Evolutionary conservation across 2,113 vertebrate genomes (phyloP), one percentile per base, ranked within the genome.

Genomic region (Charadrius vociferus): DNA sequence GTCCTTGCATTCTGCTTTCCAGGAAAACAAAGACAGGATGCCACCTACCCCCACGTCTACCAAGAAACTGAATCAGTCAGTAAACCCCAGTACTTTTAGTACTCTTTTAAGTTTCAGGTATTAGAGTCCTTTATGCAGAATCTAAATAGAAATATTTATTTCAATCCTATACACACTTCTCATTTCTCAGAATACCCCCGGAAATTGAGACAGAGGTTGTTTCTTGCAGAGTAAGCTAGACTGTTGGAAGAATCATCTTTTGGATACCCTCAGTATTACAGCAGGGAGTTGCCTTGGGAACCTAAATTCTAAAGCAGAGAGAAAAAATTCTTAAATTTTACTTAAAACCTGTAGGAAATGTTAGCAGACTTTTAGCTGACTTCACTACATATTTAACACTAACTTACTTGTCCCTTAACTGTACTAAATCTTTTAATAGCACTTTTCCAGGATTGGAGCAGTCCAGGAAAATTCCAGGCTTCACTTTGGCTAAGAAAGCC

Each of bases 381-480:
- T 84, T 89, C 85, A 73, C 29, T 78, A 43, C 30, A 19, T 84
- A 78, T 88, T 74, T 70, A 84, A 73, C 43, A 36, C 23, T 56
- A 94, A 78, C 50, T 86, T 80, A 63, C 62, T 95, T 80, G 67
- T 78, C 77, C 92, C 84, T 91, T 59, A 95, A 71, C 72, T 56
- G 36, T 43, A 92, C 50, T 82, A 94, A 95, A 88, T 95, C 92
- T 95, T 95, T 95, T 97, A 96, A 95, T 97, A 96, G 91, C 83
- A 83, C 91, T 97, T 96, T 96, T 97, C 96, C 78, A 85, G 89
- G 72, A 92, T 87, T 93, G 71, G 61, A 96, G 84, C 68, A 96
- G 68, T 95, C 86, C 95, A 95, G 81, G 83, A 97, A 97, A 96
- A 92, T 97, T 97, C 90, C 97, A 97, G 95, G 93, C 95, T 93